Percentiles rank a stretch among this genome's conserved stretches.
Conservation (phyloP, 2,888 invertebrate species). For the Ornithoptera priamus region DNA sequence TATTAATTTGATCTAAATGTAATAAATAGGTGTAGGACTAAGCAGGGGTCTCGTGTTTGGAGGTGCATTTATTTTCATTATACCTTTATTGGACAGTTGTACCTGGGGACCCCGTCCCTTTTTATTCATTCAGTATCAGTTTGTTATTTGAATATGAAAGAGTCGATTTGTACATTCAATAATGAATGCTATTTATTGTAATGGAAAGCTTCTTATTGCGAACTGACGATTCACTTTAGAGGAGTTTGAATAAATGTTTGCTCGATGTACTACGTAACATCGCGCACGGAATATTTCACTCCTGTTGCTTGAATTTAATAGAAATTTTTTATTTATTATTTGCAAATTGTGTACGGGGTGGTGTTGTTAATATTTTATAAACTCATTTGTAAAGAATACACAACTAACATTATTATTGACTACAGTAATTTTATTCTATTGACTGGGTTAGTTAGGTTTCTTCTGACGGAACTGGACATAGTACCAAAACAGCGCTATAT, state of each 20-base stretch:
- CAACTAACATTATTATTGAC: too few relatives aligned
- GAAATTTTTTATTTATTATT: not conserved
- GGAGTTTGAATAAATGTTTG: conserved; percentile 19
- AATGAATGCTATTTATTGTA: conserved; percentile 27
- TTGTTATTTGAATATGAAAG: conserved; percentile 44
- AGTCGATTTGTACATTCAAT: conserved; percentile 30
- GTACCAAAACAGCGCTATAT: too few relatives aligned
- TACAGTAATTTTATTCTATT: too few relatives aligned
- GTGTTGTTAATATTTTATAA: not conserved
- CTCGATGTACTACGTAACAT: conserved; percentile 6
- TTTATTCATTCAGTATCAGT: conserved; percentile 46
- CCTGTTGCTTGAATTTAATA: conserved; percentile 1
- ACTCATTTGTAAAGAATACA: not conserved
- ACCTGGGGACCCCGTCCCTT: conserved; percentile 43
- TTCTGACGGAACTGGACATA: too few relatives aligned
- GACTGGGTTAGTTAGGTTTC: too few relatives aligned
- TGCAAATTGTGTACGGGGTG: not conserved
- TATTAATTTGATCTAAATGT: conserved; percentile 54
- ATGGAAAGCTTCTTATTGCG: conserved; percentile 14
- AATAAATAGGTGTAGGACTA: conserved; percentile 53
- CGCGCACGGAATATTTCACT: conserved; percentile 6
- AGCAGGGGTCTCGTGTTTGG: conserved; percentile 54
- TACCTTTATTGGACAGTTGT: conserved; percentile 59
- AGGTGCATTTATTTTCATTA: conserved; percentile 69
- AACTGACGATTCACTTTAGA: conserved; percentile 12